These are phyloP conservation scores for Chaenodraco wilsoni DNA, from an alignment of 2,797 vertebrate genomes.

Conservation along the genomic window DNA sequence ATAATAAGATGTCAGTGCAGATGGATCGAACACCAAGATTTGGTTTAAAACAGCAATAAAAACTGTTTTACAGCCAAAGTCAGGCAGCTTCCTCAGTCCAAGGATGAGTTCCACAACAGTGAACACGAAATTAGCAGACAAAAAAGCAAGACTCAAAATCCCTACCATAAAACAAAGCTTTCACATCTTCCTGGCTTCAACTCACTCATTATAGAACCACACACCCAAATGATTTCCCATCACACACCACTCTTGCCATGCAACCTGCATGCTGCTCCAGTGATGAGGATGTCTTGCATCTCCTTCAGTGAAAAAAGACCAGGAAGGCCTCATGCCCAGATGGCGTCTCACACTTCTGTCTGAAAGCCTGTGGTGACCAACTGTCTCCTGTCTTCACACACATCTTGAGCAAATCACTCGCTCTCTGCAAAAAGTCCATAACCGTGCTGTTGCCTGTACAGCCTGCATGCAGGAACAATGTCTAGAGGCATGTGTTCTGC, in stretches of 20 bases:
- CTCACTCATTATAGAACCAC: constrained; percentile 6
- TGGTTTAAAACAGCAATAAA: constrained; percentile 8
- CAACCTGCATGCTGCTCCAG: constrained; percentile 1
- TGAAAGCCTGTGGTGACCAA: constrained; percentile 55
- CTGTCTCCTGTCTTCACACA: constrained; percentile 41
- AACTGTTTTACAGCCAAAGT: constrained; percentile 15
- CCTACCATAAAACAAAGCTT: not conserved
- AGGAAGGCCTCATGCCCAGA: constrained; percentile 44
- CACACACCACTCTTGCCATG: not conserved
- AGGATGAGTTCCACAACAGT: not conserved
- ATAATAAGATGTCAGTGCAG: constrained; percentile 12
- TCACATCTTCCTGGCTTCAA: not conserved
- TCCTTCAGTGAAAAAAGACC: constrained; percentile 23
- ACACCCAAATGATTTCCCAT: constrained; percentile 16
- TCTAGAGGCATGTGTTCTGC: constrained; percentile 9
- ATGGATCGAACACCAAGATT: constrained; percentile 19
- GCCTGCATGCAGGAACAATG: constrained; percentile 8
- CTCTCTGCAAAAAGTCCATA: constrained; percentile 9
- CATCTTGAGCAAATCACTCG: constrained; percentile 48
- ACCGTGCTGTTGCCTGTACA: constrained; percentile 4
- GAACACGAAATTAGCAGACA: not conserved
- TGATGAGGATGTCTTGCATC: not conserved
- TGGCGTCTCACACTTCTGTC: constrained; percentile 29
- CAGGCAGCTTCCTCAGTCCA: constrained; percentile 2
- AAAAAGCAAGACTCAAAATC: constrained; percentile 5